phyloP scores from a whole-genome alignment of 2,888 invertebrate species.

The Phyllotreta cruciferae region DNA sequence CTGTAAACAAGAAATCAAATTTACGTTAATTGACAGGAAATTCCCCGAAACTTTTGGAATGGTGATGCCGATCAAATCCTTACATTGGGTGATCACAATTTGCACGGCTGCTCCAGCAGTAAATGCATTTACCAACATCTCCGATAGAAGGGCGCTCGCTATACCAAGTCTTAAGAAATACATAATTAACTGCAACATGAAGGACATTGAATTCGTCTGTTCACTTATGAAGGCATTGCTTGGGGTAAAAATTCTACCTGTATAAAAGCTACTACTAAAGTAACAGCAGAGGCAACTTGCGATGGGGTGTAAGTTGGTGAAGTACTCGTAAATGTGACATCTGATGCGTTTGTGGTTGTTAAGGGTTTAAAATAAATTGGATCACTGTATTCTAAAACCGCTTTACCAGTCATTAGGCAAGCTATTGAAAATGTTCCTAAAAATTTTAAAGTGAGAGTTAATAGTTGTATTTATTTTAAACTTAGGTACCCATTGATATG shows the following conservation, averaged over 20 bases:
- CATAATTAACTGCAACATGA: conserved; percentile 65
- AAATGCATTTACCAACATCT: conserved; percentile 75
- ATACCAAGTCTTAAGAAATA: conserved; percentile 68
- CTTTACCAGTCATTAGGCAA: conserved; percentile 89
- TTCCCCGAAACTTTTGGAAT: conserved; percentile 66
- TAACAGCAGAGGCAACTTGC: conserved; percentile 78
- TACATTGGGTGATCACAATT: conserved; percentile 73
- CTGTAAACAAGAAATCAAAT: conserved; percentile 41
- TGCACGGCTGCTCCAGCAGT: conserved; percentile 76
- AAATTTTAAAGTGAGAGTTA: conserved; percentile 32
- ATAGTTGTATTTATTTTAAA: not conserved
- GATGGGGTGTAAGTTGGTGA: conserved; percentile 60
- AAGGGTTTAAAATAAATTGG: conserved; percentile 45
- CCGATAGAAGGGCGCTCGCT: conserved; percentile 68
- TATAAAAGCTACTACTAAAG: conserved; percentile 76
- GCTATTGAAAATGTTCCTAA: conserved; percentile 84
- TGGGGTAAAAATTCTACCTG: conserved; percentile 64
- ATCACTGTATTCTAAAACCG: conserved; percentile 63
- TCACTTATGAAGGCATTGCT: not conserved
- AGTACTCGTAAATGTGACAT: not conserved
- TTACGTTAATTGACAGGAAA: conserved; percentile 67
- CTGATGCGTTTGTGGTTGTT: not conserved
- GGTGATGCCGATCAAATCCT: conserved; percentile 67
- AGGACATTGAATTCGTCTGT: too few relatives aligned
- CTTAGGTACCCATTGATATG: conserved; percentile 61